Percentiles rank a stretch among this genome's conserved stretches.
Evolutionary conservation across 1,140 invertebrate genomes (phyloP).

Genomic region (Saccostrea glomerata): DNA sequence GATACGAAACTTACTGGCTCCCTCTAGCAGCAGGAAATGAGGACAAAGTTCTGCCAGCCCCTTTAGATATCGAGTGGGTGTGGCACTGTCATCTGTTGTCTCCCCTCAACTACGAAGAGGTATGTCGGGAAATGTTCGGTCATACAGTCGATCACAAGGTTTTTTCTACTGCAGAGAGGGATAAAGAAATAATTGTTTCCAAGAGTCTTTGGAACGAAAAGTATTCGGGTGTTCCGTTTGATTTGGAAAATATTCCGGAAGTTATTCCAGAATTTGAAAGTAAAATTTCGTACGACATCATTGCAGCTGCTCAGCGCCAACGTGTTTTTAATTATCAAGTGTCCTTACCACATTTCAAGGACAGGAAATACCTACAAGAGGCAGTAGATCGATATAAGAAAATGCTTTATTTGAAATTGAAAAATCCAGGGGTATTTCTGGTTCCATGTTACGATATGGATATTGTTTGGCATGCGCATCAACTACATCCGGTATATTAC

Average conservation of each 20-base stretch:
- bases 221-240: slow-evolving; percentile 69
- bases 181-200: slow-evolving; percentile 61
- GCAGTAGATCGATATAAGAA: slow-evolving; percentile 79
- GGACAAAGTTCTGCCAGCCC: slow-evolving; percentile 74
- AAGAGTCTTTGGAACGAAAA: slow-evolving; percentile 64
- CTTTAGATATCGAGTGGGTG: slow-evolving; percentile 81
- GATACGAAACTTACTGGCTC: slow-evolving; percentile 80
- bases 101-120: slow-evolving; percentile 78
- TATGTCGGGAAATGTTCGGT: slow-evolving; percentile 77
- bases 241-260: slow-evolving; percentile 53
- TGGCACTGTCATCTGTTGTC: slow-evolving; percentile 81
- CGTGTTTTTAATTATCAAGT: slow-evolving; percentile 79
- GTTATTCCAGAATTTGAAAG: slow-evolving; percentile 46
- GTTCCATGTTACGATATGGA: slow-evolving; percentile 82
- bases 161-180: slow-evolving; percentile 66
- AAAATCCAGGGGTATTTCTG: slow-evolving; percentile 78
- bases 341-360: slow-evolving; percentile 80
- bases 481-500: slow-evolving; percentile 78
- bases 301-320: slow-evolving; percentile 77
- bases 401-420: slow-evolving; percentile 79
- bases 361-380: slow-evolving; percentile 77
- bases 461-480: slow-evolving; percentile 81
- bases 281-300: slow-evolving; percentile 77
- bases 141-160: slow-evolving; percentile 78
- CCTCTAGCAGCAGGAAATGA: slow-evolving; percentile 76